A percentile compares a stretch with the other conserved stretches of the same genome.
Evolutionary conservation across 1,140 invertebrate genomes (phyloP).

Genomic region (Drosophila rufa): DNA sequence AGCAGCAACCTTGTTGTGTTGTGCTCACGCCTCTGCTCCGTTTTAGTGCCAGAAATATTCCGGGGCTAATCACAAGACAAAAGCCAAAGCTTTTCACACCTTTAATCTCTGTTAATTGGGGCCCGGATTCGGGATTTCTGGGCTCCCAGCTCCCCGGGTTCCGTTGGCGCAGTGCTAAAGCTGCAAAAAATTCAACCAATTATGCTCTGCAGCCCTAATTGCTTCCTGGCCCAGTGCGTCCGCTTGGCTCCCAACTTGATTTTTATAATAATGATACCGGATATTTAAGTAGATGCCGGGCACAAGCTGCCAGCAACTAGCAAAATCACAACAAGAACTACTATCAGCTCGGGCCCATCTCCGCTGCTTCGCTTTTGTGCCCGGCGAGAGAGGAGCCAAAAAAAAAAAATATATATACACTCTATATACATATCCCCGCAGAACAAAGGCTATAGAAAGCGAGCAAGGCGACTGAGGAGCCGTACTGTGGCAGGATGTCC

Average conservation of each 20-base stretch:
- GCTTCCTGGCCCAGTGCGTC: conserved; percentile 71
- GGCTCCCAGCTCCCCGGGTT: neutral
- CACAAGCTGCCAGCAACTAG: conserved; percentile 70
- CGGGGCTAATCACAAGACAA: conserved; percentile 49
- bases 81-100: conserved; percentile 60
- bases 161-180: conserved; percentile 3
- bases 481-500: conserved; percentile 43
- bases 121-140: conserved; percentile 5
- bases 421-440: conserved; percentile 45
- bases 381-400: conserved; percentile 30
- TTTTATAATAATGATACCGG: conserved; percentile 83
- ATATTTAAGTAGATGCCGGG: conserved; percentile 81
- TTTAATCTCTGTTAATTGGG: conserved; percentile 52
- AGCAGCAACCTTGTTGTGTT: conserved; percentile 25
- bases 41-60: neutral
- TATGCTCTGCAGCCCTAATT: conserved; percentile 76
- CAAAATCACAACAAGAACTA: conserved; percentile 65
- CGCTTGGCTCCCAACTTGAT: conserved; percentile 57
- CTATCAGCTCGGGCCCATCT: conserved; percentile 52
- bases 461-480: conserved; percentile 12
- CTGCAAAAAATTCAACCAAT: conserved; percentile 67
- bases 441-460: conserved; percentile 58
- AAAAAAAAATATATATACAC: conserved; percentile 48
- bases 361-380: conserved; percentile 50
- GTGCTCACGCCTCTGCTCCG: conserved; percentile 1